Evolutionary conservation across 2,797 vertebrate genomes (phyloP), one percentile per base, ranked within the genome.

Genomic region (Ataeniobius toweri): DNA sequence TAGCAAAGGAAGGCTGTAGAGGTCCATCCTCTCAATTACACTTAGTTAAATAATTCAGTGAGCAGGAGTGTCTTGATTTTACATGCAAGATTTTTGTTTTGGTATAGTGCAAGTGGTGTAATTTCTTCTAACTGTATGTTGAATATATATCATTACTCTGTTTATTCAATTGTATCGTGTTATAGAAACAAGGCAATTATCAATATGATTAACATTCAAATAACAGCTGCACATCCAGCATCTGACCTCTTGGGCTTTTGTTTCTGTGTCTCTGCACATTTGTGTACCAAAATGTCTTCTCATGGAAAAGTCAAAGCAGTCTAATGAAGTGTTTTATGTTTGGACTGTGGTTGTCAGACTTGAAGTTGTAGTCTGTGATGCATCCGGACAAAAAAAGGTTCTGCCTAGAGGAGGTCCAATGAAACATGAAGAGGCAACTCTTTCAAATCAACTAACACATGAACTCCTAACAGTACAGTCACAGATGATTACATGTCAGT

Each of bases 31-130:
- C 83, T 90, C 84, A 55, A 82, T 87, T 91, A 5, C 85, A 83
- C 82, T 69, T 16, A 16, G 67, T 46, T 94, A 58, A 93, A 94
- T 94, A 76, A 94, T 94, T 92, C 48, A 93, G 75, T 59, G 63
- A 86, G 80, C 50, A 70, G 74, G 39, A 28, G 31, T 24, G 24
- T 73, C 46, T 70, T 61, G 69, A 41, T 59, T 75, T 71, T 46
- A 79, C 77, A 48, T 78, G 76, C 46, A 48, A 80, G 77, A 46
- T 16, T 73, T 14, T 75, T 50, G 51, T 77, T 77, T 73, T 58
- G 50, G 10, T 46, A 39, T 31, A 65, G 24, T 73, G 2, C 13
- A 28, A 24, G 26, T 61, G 24, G 14, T 61, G 7, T 61, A 3
- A 61, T 61, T 61, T 31, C 28, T 61, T 14, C 59, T 31, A 14